phyloP scores from a whole-genome alignment of 2,888 invertebrate genomes.

The Euphydryas editha region DNA sequence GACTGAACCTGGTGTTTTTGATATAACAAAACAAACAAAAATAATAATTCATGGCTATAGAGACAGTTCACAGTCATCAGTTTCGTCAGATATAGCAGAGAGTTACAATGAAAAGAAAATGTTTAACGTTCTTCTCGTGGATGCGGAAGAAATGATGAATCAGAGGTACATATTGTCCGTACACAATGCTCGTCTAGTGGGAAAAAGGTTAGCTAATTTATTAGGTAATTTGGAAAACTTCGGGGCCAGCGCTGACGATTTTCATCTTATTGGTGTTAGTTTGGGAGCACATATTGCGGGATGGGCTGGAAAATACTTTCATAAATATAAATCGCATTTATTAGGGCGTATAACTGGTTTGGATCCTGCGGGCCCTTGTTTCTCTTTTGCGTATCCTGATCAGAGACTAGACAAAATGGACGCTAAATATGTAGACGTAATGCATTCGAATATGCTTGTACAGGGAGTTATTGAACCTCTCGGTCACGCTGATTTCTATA shows the following conservation, averaged over 20 bases:
- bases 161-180: slow-evolving; percentile 74
- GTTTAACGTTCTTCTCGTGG: slow-evolving; percentile 76
- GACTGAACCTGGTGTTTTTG: slow-evolving; percentile 63
- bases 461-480: slow-evolving; percentile 81
- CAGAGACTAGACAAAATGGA: slow-evolving; percentile 74
- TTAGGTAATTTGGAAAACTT: slow-evolving; percentile 75
- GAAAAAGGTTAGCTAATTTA: slow-evolving; percentile 79
- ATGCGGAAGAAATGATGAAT: slow-evolving; percentile 74
- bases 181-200: slow-evolving; percentile 74
- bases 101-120: slow-evolving; percentile 74
- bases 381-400: slow-evolving; percentile 69
- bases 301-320: slow-evolving; percentile 76
- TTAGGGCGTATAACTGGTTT: slow-evolving; percentile 77
- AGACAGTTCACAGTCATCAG: slow-evolving; percentile 72
- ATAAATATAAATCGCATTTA: slow-evolving; percentile 63
- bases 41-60: slow-evolving; percentile 77
- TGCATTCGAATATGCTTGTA: slow-evolving; percentile 75
- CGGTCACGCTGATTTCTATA: slow-evolving; percentile 90
- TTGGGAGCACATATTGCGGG: slow-evolving; percentile 84
- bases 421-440: slow-evolving; percentile 73
- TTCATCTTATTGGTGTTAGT: slow-evolving; percentile 84
- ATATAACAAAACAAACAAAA: slow-evolving; percentile 76
- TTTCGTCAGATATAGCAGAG: slow-evolving; percentile 69
- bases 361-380: slow-evolving; percentile 80
- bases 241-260: slow-evolving; percentile 72